These are phyloP conservation scores for Spodoptera frugiperda DNA, from an alignment of 1,140 invertebrate genomes.

Conservation along the genomic window DNA sequence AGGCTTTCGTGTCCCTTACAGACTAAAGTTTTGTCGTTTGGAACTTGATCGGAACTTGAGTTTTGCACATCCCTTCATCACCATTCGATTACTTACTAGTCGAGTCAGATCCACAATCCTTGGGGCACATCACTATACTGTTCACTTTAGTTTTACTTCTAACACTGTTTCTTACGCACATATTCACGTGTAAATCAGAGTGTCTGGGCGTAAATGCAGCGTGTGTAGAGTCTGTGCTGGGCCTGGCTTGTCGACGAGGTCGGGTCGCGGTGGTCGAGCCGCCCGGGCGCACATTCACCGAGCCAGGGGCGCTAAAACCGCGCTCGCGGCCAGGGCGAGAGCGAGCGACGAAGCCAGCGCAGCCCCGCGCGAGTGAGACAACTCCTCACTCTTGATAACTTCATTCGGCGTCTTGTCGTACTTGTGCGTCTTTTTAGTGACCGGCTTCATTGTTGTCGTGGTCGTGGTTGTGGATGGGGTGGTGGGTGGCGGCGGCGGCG, in stretches of 20 bases:
- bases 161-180: conserved; percentile 43
- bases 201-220: conserved; percentile 77
- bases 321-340: conserved; percentile 76
- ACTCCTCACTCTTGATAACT: conserved; percentile 96
- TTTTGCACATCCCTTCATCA: conserved; percentile 37
- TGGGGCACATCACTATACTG: conserved; percentile 53
- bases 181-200: conserved; percentile 80
- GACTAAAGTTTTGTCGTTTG: conserved; percentile 69
- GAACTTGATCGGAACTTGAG: conserved; percentile 65
- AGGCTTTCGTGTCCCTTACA: conserved; percentile 74
- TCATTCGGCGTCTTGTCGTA: conserved; percentile 96
- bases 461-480: conserved; percentile 78
- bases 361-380: conserved; percentile 89
- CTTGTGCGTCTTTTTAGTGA: conserved; percentile 89
- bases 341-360: conserved; percentile 78
- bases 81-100: conserved; percentile 40
- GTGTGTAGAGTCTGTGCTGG: conserved; percentile 78
- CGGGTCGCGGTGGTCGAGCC: conserved; percentile 71
- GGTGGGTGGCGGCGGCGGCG: conserved; percentile 85
- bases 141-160: neutral
- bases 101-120: conserved; percentile 55
- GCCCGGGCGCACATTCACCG: conserved; percentile 84
- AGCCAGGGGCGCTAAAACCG: conserved; percentile 78
- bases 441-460: conserved; percentile 79
- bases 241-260: conserved; percentile 77